phyloP scores from a whole-genome alignment of 2,113 vertebrate species.

The Ramphastos sulfuratus region DNA sequence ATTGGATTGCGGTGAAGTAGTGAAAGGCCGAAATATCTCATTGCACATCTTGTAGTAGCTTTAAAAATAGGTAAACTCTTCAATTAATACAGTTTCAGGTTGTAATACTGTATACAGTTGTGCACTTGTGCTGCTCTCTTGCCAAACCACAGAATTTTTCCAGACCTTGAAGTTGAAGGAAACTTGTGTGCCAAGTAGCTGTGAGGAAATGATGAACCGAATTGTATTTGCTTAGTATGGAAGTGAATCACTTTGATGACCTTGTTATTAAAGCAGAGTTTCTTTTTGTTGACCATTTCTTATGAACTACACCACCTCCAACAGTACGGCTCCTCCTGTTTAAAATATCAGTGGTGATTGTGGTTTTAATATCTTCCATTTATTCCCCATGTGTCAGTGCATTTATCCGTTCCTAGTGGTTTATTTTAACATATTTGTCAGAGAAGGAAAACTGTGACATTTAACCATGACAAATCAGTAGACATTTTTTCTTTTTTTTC shows the following conservation, averaged over 20 bases:
- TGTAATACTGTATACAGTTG: not conserved
- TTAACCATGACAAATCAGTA: not conserved
- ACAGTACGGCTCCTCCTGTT: not conserved
- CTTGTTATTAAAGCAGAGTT: not conserved
- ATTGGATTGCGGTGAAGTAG: not conserved
- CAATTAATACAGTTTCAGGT: not conserved
- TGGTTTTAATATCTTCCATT: not conserved
- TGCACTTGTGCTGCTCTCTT: not conserved
- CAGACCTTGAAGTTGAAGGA: not conserved
- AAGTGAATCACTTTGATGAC: not conserved
- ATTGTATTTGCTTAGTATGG: not conserved
- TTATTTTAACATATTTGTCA: not conserved
- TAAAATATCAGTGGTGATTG: not conserved
- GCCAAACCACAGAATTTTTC: constrained; percentile 23
- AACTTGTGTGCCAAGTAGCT: not conserved
- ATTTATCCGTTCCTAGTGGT: not conserved
- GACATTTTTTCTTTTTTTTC: not conserved
- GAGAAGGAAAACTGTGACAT: not conserved
- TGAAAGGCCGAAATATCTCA: not conserved
- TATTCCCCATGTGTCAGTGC: not conserved
- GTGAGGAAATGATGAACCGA: not conserved
- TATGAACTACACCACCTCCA: not conserved
- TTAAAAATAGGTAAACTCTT: not conserved
- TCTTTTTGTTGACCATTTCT: not conserved
- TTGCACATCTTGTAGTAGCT: not conserved